Conservation (phyloP, 1,140 invertebrate species). For the Drosophila bifasciata region DNA sequence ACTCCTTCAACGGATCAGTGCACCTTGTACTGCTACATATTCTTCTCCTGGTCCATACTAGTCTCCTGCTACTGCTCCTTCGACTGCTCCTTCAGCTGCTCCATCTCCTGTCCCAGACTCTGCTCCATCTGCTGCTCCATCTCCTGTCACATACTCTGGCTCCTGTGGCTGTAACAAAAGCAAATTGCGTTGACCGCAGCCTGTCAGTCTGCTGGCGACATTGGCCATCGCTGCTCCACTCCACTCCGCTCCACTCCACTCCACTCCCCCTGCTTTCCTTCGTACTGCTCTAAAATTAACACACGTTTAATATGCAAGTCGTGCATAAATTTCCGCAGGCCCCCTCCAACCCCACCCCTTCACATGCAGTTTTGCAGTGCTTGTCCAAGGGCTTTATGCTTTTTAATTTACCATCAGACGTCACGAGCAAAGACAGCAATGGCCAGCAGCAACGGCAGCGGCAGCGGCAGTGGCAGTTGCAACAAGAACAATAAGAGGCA, state of each 20-base stretch:
- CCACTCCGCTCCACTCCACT: background rate
- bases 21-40: no score
- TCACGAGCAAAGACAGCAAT: constrained; percentile 32
- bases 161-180: constrained; percentile 16
- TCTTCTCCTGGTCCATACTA: no score
- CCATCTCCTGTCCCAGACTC: background rate
- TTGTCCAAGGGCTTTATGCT: constrained; percentile 58
- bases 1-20: no score
- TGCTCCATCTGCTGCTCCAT: background rate
- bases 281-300: constrained; percentile 78
- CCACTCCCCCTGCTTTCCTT: constrained; percentile 8
- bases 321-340: constrained; percentile 69
- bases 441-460: no score
- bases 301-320: constrained; percentile 82
- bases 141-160: background rate
- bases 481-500: background rate
- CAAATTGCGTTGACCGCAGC: constrained; percentile 53
- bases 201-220: constrained; percentile 23
- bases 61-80: no score
- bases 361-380: constrained; percentile 31
- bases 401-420: constrained; percentile 80
- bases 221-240: no score
- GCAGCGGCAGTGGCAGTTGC: background rate
- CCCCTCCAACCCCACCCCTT: constrained; percentile 5
- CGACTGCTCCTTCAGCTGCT: no score